Conservation (phyloP, 2,888 invertebrate species). For the Scaptomyza reducta region DNA sequence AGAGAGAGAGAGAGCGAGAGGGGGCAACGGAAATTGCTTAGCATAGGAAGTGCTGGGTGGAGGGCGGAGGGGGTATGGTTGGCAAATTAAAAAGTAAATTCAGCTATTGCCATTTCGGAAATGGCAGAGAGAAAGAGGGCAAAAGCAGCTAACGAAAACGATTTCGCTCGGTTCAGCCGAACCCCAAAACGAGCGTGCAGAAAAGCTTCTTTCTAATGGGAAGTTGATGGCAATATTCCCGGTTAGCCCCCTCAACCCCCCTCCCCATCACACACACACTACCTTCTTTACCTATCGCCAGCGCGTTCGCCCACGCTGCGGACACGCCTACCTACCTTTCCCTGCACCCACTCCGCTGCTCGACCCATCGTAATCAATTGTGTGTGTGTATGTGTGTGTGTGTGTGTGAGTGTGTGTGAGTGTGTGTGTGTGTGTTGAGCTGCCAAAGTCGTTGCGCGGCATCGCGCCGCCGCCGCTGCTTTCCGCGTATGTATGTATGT, state of each 20-base stretch:
- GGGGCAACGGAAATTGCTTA: not conserved
- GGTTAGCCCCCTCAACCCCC: not conserved
- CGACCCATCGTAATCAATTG: conserved; percentile 4
- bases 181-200: conserved; percentile 38
- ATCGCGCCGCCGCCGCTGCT: conserved; percentile 35
- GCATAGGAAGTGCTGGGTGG: conserved; percentile 6
- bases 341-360: no score
- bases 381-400: no score
- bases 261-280: not conserved
- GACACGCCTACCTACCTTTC: conserved; percentile 19
- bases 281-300: not conserved
- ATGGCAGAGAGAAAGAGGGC: conserved; percentile 17
- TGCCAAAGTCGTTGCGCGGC: conserved; percentile 60
- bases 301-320: conserved; percentile 24
- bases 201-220: conserved; percentile 38
- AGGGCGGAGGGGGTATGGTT: not conserved
- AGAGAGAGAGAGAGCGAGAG: not conserved
- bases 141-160: conserved; percentile 25
- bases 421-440: conserved; percentile 31
- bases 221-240: conserved; percentile 52
- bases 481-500: conserved; percentile 10
- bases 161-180: conserved; percentile 23
- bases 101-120: conserved; percentile 46
- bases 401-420: not conserved
- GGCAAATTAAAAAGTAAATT: conserved; percentile 62